Conservation (phyloP, 2,113 vertebrate genomes). For the Pavo muticus region DNA sequence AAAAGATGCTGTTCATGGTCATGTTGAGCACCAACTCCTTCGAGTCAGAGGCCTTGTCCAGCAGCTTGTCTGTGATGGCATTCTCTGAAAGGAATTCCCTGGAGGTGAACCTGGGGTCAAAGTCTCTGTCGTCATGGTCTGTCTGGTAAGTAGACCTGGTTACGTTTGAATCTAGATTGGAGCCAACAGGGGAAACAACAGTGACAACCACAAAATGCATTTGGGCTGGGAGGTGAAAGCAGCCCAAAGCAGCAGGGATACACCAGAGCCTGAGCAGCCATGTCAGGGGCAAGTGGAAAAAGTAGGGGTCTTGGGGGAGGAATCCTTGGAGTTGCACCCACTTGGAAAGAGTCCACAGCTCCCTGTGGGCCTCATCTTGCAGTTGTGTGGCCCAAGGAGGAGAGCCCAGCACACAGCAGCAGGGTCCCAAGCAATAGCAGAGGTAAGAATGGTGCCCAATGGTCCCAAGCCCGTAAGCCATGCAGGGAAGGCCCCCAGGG, state of each 20-base stretch:
- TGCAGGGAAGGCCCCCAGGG: slow-evolving; percentile 14
- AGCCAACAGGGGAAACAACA: slow-evolving; percentile 53
- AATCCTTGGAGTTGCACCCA: neutral
- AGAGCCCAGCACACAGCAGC: slow-evolving; percentile 30
- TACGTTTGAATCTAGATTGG: slow-evolving; percentile 73
- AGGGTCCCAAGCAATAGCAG: slow-evolving; percentile 25
- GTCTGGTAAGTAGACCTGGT: slow-evolving; percentile 72
- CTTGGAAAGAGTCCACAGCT: neutral
- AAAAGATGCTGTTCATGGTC: slow-evolving; percentile 87
- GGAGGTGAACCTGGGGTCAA: slow-evolving; percentile 43
- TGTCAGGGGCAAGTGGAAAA: neutral
- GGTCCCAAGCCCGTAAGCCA: slow-evolving; percentile 32
- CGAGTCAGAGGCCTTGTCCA: slow-evolving; percentile 73
- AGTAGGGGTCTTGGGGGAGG: neutral
- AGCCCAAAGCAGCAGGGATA: neutral
- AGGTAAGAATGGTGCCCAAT: neutral
- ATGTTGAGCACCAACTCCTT: slow-evolving; percentile 85
- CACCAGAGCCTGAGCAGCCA: slow-evolving; percentile 25
- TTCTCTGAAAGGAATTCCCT: slow-evolving; percentile 84
- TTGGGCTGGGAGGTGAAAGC: slow-evolving; percentile 32
- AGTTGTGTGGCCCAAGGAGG: neutral
- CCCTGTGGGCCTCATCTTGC: neutral
- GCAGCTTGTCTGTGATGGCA: slow-evolving; percentile 86
- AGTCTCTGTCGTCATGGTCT: slow-evolving; percentile 65
- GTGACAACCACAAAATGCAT: slow-evolving; percentile 58